Evolutionary conservation across 2,888 invertebrate species (phyloP), one percentile per base, ranked within the genome.

Genomic region (Aspidiotus rigidus): DNA sequence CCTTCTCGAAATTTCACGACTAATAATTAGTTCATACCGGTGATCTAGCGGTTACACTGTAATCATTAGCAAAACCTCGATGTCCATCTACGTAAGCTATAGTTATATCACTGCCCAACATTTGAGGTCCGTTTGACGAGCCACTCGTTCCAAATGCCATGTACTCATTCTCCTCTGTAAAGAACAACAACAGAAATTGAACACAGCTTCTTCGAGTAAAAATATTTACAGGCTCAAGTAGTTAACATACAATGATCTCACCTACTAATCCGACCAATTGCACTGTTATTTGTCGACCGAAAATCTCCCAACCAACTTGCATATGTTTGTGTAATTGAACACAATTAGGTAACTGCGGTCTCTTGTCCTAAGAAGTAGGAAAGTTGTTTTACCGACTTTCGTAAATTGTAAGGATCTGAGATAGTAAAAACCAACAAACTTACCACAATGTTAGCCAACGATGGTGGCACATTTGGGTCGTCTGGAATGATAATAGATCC

Each of bases 141-240:
- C 93, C 93, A 39, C 93, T 93, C 66, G 93, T 79, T 44, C 94
- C 94, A 78, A 93, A 93, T 13, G 91, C 86, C 85, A 94, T 87
- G 79, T 94, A 94, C 74, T 92, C 91, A 74, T 87, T 81, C 73
- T 84, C 84, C 54, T 71, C 75, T 76, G 66, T 13, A 73, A 69
- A 66, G 2, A 5, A 28, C 28, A 1, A 28, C 28, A 28, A 28
- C 28, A 28, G 2, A 28, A 5, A 28, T 28, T 28, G 28, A 28
- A 28, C 28, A 28, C 28, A 28, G 28, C 5, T 5, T 28, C 28
- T 28, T 28, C 28, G 28, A 28, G 28, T 28, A 5, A 28, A 28
- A 28, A 28, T 5, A 28, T 28, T 3, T 28, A 28, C 28, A 28
- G 28, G 28, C 28, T 28, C 28, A 28, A 28, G 5, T 28, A 5